These are phyloP conservation scores for Cremastinae sp. DNA, from an alignment of 2,888 invertebrate genomes.

Conservation along the genomic window DNA sequence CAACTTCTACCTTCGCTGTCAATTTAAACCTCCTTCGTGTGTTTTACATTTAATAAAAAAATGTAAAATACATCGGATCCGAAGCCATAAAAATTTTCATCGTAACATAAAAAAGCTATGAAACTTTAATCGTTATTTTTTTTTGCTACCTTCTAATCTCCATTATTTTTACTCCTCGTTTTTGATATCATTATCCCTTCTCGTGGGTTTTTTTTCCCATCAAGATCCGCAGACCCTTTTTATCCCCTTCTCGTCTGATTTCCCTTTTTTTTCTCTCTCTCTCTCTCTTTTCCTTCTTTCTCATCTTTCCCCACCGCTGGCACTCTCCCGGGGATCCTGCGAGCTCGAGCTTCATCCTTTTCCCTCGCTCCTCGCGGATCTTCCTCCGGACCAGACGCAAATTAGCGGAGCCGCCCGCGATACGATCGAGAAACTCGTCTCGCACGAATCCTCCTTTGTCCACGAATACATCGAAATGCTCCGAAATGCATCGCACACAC, in stretches of 20 bases:
- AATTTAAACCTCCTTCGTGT: too few relatives aligned
- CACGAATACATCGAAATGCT: not conserved
- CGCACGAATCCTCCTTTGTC: constrained; percentile 34
- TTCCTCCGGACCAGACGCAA: constrained; percentile 62
- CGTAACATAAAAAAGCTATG: too few relatives aligned
- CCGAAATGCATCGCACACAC: constrained; percentile 43
- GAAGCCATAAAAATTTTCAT: not conserved
- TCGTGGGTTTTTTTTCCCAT: constrained; percentile 5
- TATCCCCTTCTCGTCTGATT: constrained; percentile 14
- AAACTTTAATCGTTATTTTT: not conserved
- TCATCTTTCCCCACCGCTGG: constrained; percentile 40
- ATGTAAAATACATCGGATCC: too few relatives aligned
- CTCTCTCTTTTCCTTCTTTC: constrained; percentile 35
- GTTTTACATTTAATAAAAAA: too few relatives aligned
- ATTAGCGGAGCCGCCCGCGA: constrained; percentile 63
- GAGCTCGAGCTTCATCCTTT: constrained; percentile 27
- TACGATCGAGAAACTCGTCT: constrained; percentile 63
- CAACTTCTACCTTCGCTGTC: too few relatives aligned
- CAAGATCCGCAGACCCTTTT: not conserved
- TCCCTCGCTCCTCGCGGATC: constrained; percentile 30
- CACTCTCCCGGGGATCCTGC: constrained; percentile 31
- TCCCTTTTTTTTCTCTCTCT: constrained; percentile 21
- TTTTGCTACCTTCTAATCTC: not conserved
- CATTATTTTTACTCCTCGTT: constrained; percentile 2
- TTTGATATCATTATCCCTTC: constrained; percentile 10